Base-by-base conservation (phyloP, 2,888 invertebrate species). In the Thecocarcelia acutangulata region DNA sequence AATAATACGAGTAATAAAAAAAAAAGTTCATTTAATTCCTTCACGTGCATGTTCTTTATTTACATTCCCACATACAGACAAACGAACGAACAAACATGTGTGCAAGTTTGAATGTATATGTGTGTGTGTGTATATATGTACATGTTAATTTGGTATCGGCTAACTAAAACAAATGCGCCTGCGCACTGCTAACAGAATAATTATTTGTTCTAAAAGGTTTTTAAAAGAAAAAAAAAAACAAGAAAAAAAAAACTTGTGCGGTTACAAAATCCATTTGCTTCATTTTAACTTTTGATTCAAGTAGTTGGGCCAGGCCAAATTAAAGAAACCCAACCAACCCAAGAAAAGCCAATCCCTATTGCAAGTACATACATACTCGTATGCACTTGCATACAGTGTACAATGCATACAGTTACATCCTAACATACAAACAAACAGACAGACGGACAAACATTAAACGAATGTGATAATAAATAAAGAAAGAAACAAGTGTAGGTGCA, bases 401-500 rank as follows among this genome's bases (percentile, higher is more conserved):
- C 9, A 37, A 42, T 28, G 33, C 33, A 44, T 21, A 2, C 37
- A 70, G 37, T 59, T 75, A 75, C 58, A 58, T 75, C 66, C 48
- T 50, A 74, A 74, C 64, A 75, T 58, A 66, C 50, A 68, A 50
- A 40, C 37, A 48, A 13, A 56, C 8, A 46, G 2, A 15, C 15
- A n/a, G 5, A 4, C 8, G 3, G 40, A 58, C 24, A 8, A 24
- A 52, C 33, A 33, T 33, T 33, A 52, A n/a, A n/a, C 5, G 0
- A 37, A 12, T 2, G 12, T 2, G 61, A 64, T 44, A 46, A 52
- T 44, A 61, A 19, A 33, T 33, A 56, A 61, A 46, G 12, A 40
- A 68, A 69, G 52, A 78, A 74, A 58, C 75, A 75, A 82, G 78
- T 82, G 82, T 82, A 82, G 78, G 82, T 82, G 82, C 82, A 82